These are phyloP conservation scores for Synanthedon andrenaeformis DNA, from an alignment of 2,888 invertebrate species.

Conservation along the genomic window DNA sequence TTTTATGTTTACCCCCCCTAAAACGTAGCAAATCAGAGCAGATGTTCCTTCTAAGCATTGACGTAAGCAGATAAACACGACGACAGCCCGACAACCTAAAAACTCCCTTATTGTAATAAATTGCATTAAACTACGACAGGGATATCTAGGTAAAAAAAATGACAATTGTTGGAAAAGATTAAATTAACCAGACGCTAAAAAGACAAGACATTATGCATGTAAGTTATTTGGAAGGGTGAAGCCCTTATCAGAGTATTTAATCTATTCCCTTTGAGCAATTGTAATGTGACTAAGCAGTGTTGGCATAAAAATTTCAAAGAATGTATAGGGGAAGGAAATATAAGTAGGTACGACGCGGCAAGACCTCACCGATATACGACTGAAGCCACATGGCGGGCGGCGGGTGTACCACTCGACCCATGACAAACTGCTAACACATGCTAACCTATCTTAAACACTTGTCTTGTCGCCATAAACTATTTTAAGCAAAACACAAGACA, in stretches of 20 bases:
- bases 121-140: constrained; percentile 14
- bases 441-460: constrained; percentile 23
- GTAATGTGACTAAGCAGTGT: not conserved
- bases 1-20: constrained; percentile 13
- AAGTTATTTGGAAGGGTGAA: not conserved
- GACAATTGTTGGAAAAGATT: constrained; percentile 12
- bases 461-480: constrained; percentile 24
- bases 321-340: constrained; percentile 35
- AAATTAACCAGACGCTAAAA: constrained; percentile 19
- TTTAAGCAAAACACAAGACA: constrained; percentile 15
- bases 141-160: constrained; percentile 3
- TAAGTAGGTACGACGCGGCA: constrained; percentile 48
- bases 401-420: constrained; percentile 34
- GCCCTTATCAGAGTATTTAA: not conserved
- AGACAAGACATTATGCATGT: not conserved
- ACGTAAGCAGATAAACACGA: constrained; percentile 10
- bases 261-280: not conserved
- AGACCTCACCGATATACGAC: constrained; percentile 25
- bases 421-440: constrained; percentile 45
- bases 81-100: constrained; percentile 11
- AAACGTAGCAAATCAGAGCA: constrained; percentile 50
- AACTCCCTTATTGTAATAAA: constrained; percentile 22
- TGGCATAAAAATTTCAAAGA: constrained; percentile 17
- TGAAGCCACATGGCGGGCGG: constrained; percentile 42
- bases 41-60: constrained; percentile 41